These are phyloP conservation scores for Athetis lepigone DNA, from an alignment of 2,888 invertebrate species.

Conservation along the genomic window DNA sequence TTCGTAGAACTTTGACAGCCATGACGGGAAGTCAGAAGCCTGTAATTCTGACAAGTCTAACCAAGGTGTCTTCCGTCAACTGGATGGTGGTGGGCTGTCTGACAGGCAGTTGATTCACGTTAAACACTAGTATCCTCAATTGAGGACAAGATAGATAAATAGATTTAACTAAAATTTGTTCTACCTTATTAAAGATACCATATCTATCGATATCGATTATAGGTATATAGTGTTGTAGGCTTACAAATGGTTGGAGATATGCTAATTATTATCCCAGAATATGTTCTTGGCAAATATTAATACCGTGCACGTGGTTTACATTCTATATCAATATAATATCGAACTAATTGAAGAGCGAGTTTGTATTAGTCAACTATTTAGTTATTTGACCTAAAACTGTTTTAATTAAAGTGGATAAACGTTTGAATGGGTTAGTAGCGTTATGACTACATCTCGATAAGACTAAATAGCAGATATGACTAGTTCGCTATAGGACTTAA, in stretches of 20 bases:
- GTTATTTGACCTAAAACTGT: neutral
- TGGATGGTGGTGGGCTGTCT: no score
- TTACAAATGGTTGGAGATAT: neutral
- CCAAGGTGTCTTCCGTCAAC: no score
- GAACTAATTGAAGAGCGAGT: neutral
- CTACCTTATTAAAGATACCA: neutral
- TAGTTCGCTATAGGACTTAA: no score
- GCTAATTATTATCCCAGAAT: neutral
- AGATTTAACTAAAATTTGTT: neutral
- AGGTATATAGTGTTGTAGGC: neutral
- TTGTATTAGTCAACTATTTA: neutral
- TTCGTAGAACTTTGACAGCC: no score
- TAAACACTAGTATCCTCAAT: no score
- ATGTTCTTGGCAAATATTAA: conserved; percentile 7
- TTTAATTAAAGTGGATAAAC: neutral
- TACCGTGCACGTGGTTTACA: neutral
- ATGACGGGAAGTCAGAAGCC: no score
- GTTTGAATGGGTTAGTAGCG: no score
- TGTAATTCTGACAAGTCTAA: no score
- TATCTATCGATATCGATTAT: neutral
- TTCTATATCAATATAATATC: conserved; percentile 4
- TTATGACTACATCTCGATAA: no score
- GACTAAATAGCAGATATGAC: no score
- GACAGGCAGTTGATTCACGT: no score
- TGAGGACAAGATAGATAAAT: no score